Base-by-base conservation (phyloP, 2,888 invertebrate genomes). In the Ichneumoninae sp. region DNA sequence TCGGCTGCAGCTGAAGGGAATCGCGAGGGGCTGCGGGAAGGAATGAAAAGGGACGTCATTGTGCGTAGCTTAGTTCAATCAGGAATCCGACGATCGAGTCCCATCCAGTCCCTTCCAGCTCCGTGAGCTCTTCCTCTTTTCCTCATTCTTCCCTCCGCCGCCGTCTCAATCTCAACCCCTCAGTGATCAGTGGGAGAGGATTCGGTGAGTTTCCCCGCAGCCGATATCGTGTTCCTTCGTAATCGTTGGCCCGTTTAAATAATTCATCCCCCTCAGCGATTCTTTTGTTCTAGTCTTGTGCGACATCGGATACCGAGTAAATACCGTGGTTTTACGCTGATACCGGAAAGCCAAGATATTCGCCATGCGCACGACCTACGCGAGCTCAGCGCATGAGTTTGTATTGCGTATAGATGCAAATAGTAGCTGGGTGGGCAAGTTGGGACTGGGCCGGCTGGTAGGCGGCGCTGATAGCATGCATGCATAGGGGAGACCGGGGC, bases 131-230 rank as follows among this genome's bases (percentile, higher is more conserved):
- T 33, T 26, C 30, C 16, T 44, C 26, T 54, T 30, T 54, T 44
- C 44, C 47, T 68, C 40, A 16, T 54, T 60, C 16, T 26, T 70
- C n/a, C 44, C 19, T 68, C 50, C 44, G 50, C 22, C 10, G 57
- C 10, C 60, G 13, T 68, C 68, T 68, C 80, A 68, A 68, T 68
- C 68, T 66, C 65, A 52, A 79, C 65, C 71, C 68, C 65, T 68
- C 74, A 36, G 80, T 74, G 80, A 81, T 81, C 80, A 60, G 68
- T 74, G 68, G 57, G 16, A 57, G 73, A 73, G 50, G 47, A 74
- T 68, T 44, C 54, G 33, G 30, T 44, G 36, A 60, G 40, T 57
- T 44, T 66, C 40, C 40, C 36, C 66, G 22, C 30, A 19, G 3
- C 66, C 19, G 57, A 22, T 47, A 22, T 50, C 66, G 22, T 63